Evolutionary conservation across 2,888 invertebrate genomes (phyloP).

Genomic region (Bimastos eiseni): DNA sequence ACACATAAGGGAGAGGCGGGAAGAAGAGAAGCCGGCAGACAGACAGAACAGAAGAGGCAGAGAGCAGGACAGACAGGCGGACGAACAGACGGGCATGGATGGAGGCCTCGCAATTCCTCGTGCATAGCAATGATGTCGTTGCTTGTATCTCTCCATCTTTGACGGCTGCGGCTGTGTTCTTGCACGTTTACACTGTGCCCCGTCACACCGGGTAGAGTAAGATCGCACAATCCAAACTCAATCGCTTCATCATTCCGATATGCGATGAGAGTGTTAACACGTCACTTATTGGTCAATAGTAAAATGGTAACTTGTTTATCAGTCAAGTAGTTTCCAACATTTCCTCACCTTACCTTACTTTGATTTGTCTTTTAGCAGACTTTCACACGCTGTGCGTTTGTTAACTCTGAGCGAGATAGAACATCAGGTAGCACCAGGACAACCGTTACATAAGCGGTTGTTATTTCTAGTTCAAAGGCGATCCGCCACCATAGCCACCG

Average conservation of each 20-base stretch:
- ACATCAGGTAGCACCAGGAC: no score
- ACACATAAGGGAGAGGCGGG: no score
- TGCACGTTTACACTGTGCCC: not conserved
- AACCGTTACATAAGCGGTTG: no score
- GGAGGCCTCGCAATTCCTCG: not conserved
- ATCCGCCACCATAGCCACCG: no score
- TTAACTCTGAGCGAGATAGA: not conserved
- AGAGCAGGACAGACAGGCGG: not conserved
- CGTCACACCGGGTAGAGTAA: not conserved
- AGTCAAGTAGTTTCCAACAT: no score
- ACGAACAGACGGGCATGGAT: not conserved
- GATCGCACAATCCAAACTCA: not conserved
- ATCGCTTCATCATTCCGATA: not conserved
- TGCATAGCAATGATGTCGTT: not conserved
- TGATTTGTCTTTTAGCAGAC: no score
- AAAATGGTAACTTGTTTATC: not conserved
- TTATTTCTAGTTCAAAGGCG: no score
- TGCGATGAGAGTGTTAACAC: not conserved
- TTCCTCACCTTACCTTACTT: no score
- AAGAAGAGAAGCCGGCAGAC: not conserved
- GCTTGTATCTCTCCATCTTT: not conserved
- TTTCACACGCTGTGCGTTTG: no score
- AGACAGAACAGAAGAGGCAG: not conserved
- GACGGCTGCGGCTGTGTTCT: not conserved
- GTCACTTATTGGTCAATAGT: not conserved